A percentile compares a stretch with the other conserved stretches of the same genome.
Conservation (phyloP, 2,797 vertebrate species). For the Leptoclinus maculatus region DNA sequence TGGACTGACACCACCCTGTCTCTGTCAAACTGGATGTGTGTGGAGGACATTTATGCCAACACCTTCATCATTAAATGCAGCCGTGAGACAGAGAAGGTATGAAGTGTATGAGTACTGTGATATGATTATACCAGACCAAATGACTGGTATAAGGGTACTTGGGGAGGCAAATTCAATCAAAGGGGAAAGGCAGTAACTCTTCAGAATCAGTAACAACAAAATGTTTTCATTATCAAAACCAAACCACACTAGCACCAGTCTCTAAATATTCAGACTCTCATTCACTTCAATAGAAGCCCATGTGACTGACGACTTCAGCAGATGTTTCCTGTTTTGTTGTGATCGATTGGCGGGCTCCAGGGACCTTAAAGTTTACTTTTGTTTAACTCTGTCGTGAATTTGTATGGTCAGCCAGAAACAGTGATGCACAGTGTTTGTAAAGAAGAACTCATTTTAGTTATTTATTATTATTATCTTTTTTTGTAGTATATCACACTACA, state of each 20-base stretch:
- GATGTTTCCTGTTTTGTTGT: background rate
- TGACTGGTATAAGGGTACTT: background rate
- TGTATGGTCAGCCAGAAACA: background rate
- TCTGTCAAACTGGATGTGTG: conserved; percentile 97
- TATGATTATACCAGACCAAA: background rate
- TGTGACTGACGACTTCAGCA: background rate
- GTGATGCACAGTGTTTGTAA: background rate
- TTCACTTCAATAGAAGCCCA: background rate
- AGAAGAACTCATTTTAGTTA: background rate
- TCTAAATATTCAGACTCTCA: background rate
- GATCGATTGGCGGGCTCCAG: background rate
- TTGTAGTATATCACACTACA: too few relatives aligned
- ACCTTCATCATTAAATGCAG: conserved; percentile 98
- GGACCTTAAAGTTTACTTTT: background rate
- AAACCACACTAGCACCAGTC: background rate
- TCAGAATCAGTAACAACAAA: background rate
- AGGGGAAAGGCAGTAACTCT: background rate
- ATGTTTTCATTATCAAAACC: background rate
- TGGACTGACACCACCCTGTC: conserved; percentile 97
- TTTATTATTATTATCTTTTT: too few relatives aligned
- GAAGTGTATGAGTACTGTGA: background rate
- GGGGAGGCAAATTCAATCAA: background rate
- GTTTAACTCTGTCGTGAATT: background rate
- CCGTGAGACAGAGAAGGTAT: conserved; percentile 95
- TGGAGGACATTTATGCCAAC: conserved; percentile 98